phyloP scores from a whole-genome alignment of 2,888 invertebrate species.

The Polydrusus pterygomalis region DNA sequence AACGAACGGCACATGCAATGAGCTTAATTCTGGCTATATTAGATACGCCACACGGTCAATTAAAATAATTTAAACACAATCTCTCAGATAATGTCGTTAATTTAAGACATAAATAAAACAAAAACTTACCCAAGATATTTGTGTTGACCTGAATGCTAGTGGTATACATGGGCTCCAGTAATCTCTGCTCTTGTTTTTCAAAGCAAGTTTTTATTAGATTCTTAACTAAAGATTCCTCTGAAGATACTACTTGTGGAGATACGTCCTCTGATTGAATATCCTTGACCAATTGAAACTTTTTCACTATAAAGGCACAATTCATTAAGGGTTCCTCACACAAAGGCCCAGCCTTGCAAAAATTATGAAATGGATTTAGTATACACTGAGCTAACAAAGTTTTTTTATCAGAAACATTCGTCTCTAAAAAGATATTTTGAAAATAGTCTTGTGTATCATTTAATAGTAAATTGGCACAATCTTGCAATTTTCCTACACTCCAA shows the following conservation, averaged over 20 bases:
- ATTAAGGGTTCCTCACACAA: conserved; percentile 98
- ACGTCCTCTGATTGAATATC: conserved; percentile 72
- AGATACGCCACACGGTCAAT: too few species aligned
- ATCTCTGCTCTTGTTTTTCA: conserved; percentile 88
- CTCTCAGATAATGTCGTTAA: too few species aligned
- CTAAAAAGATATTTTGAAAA: conserved; percentile 75
- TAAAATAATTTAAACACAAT: too few species aligned
- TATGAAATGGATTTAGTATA: conserved; percentile 90
- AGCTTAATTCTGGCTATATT: too few species aligned
- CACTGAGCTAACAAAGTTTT: conserved; percentile 83
- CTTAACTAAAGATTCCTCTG: conserved; percentile 66
- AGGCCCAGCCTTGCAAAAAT: conserved; percentile 90
- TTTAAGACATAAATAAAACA: background rate
- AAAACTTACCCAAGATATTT: conserved; percentile 61
- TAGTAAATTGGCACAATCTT: conserved; percentile 92
- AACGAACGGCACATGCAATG: too few species aligned
- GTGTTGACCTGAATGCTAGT: conserved; percentile 69
- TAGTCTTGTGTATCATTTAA: conserved; percentile 86
- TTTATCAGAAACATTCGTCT: conserved; percentile 71
- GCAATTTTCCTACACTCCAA: conserved; percentile 94
- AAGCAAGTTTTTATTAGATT: conserved; percentile 89
- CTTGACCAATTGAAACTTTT: conserved; percentile 80
- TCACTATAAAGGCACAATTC: conserved; percentile 93
- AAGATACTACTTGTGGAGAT: conserved; percentile 60
- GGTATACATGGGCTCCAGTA: conserved; percentile 94